These are phyloP conservation scores for Eulemur mongoz DNA, from an alignment of 2,797 vertebrate genomes.

Conservation along the genomic window DNA sequence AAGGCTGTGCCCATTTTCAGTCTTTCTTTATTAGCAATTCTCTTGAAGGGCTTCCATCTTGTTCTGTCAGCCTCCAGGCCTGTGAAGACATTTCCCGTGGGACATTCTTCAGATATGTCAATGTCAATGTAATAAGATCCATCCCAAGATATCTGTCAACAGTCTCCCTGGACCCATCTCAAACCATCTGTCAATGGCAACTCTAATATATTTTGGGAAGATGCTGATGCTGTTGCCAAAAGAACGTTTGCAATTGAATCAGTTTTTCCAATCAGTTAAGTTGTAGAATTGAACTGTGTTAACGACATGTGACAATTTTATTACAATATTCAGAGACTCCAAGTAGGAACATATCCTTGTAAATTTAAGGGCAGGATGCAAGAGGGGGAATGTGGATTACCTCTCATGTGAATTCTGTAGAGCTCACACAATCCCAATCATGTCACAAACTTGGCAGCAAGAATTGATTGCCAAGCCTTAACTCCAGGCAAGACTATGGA, in stretches of 20 bases:
- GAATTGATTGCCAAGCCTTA: neutral
- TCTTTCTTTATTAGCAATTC: slow-evolving; percentile 54
- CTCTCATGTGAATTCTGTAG: neutral
- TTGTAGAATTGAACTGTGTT: slow-evolving; percentile 51
- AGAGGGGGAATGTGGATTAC: neutral
- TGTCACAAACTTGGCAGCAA: neutral
- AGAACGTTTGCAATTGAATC: slow-evolving; percentile 40
- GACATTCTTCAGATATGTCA: slow-evolving; percentile 43
- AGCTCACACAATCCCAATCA: neutral
- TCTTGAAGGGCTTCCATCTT: slow-evolving; percentile 40
- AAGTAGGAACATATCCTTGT: neutral
- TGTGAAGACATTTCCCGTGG: slow-evolving; percentile 42
- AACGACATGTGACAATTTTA: slow-evolving; percentile 57
- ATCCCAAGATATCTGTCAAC: slow-evolving; percentile 65
- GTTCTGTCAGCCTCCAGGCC: slow-evolving; percentile 43
- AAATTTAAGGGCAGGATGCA: neutral
- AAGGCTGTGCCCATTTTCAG: slow-evolving; percentile 19
- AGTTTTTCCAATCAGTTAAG: slow-evolving; percentile 52
- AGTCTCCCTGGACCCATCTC: slow-evolving; percentile 36
- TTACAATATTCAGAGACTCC: slow-evolving; percentile 21
- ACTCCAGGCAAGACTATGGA: neutral
- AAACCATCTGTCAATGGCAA: slow-evolving; percentile 71
- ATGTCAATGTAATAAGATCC: slow-evolving; percentile 46
- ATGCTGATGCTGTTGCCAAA: slow-evolving; percentile 52
- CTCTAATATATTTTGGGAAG: slow-evolving; percentile 70